phyloP scores from a whole-genome alignment of 2,888 invertebrate genomes.

The Apamea monoglypha region DNA sequence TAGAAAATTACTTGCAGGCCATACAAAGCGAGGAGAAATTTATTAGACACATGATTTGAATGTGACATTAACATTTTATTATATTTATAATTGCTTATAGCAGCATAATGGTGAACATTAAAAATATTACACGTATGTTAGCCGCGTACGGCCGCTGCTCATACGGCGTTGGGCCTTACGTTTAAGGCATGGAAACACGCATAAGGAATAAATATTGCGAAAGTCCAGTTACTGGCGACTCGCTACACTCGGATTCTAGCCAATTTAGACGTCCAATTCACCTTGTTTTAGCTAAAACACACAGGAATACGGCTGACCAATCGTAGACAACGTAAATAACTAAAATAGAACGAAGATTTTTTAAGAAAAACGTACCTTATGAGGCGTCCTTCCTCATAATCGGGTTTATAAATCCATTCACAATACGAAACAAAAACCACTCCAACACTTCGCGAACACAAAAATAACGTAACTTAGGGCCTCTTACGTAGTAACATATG shows the following conservation, averaged over 20 bases:
- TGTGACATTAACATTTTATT: conserved; percentile 75
- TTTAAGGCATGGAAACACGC: conserved; percentile 86
- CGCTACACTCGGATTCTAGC: conserved; percentile 61
- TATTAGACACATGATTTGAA: conserved; percentile 78
- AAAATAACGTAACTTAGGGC: conserved; percentile 77
- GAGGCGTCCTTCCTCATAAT: conserved; percentile 84
- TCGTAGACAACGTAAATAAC: conserved; percentile 57
- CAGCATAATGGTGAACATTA: conserved; percentile 74
- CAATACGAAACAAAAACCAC: conserved; percentile 86
- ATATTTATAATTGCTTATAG: conserved; percentile 79
- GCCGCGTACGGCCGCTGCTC: conserved; percentile 74
- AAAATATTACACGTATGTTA: conserved; percentile 80
- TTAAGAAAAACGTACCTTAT: conserved; percentile 76
- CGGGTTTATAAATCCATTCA: conserved; percentile 87
- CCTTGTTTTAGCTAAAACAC: conserved; percentile 64
- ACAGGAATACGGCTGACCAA: conserved; percentile 55
- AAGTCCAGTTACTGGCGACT: conserved; percentile 87
- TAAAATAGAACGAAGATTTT: conserved; percentile 71
- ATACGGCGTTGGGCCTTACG: conserved; percentile 81
- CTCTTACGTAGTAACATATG: conserved; percentile 71
- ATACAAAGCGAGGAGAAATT: conserved; percentile 82
- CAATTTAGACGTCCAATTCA: conserved; percentile 64
- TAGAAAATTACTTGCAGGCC: conserved; percentile 79
- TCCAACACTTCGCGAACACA: conserved; percentile 83
- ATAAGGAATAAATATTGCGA: conserved; percentile 87